These are phyloP conservation scores for Diloba caeruleocephala DNA, from an alignment of 2,888 invertebrate genomes.

Conservation along the genomic window DNA sequence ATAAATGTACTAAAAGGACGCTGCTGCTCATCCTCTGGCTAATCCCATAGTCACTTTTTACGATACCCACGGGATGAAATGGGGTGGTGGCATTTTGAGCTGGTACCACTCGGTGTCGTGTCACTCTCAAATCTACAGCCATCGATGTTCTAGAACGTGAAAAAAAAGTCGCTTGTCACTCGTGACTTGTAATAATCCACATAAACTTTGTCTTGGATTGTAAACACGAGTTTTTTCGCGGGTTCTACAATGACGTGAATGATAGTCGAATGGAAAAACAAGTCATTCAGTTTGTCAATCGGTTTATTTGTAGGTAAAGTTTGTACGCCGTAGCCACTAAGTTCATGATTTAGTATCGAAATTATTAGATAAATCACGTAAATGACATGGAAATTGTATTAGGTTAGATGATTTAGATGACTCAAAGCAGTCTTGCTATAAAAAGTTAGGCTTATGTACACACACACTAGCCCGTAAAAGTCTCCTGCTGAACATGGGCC, in stretches of 20 bases:
- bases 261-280: conserved; percentile 73
- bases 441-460: neutral
- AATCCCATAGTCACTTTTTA: too few species aligned
- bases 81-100: too few species aligned
- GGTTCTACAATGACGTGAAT: conserved; percentile 69
- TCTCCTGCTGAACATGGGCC: too few species aligned
- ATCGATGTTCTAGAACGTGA: too few species aligned
- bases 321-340: conserved; percentile 54
- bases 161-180: conserved; percentile 25
- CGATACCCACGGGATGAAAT: too few species aligned
- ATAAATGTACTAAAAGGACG: too few species aligned
- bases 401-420: neutral
- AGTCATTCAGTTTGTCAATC: conserved; percentile 74
- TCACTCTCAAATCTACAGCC: too few species aligned
- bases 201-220: conserved; percentile 72
- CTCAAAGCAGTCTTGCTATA: neutral
- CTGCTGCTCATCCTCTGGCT: too few species aligned
- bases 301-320: conserved; percentile 68
- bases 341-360: conserved; percentile 45
- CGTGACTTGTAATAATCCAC: conserved; percentile 49
- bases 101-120: too few species aligned
- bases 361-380: conserved; percentile 32
- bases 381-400: conserved; percentile 20
- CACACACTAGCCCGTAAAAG: too few species aligned
- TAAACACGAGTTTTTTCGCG: conserved; percentile 77